Evolutionary conservation across 1,140 invertebrate genomes (phyloP).

Genomic region (Heliconius melpomene): DNA sequence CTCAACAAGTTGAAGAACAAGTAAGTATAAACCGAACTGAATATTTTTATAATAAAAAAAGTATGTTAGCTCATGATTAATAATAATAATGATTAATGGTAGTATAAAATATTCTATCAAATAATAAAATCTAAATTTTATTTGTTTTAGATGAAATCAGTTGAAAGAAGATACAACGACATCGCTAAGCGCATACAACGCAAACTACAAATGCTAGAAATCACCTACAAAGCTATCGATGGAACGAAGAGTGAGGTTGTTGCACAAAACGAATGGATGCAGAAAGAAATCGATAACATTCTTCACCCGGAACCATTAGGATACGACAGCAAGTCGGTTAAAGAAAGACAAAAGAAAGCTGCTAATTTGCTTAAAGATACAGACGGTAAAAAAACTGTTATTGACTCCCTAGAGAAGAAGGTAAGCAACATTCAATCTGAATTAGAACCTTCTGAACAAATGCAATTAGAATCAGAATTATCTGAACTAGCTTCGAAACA

Average conservation of each 20-base stretch:
- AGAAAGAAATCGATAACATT: slow-evolving; percentile 86
- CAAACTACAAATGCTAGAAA: slow-evolving; percentile 90
- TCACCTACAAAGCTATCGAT: slow-evolving; percentile 90
- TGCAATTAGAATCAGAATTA: slow-evolving; percentile 86
- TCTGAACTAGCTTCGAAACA: slow-evolving; percentile 86
- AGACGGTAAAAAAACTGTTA: slow-evolving; percentile 90
- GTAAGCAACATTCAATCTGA: slow-evolving; percentile 92
- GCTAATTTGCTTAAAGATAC: slow-evolving; percentile 91
- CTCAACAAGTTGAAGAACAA: slow-evolving; percentile 95
- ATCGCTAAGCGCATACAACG: slow-evolving; percentile 91
- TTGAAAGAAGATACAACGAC: slow-evolving; percentile 91
- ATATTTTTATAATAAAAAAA: too few species aligned
- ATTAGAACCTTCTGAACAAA: slow-evolving; percentile 89
- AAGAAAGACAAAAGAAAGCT: slow-evolving; percentile 86
- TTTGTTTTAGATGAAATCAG: slow-evolving; percentile 85
- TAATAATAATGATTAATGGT: neutral
- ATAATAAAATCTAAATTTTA: neutral
- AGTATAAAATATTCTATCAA: too few species aligned
- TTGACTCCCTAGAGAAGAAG: slow-evolving; percentile 91
- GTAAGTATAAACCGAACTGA: slow-evolving; percentile 56
- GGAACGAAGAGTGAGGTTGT: slow-evolving; percentile 88
- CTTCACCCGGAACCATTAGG: slow-evolving; percentile 86
- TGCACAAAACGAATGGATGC: slow-evolving; percentile 90
- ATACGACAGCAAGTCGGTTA: slow-evolving; percentile 87
- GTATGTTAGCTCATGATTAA: neutral